These are phyloP conservation scores for Alethe diademata DNA, from an alignment of 2,113 vertebrate genomes.

Conservation along the genomic window DNA sequence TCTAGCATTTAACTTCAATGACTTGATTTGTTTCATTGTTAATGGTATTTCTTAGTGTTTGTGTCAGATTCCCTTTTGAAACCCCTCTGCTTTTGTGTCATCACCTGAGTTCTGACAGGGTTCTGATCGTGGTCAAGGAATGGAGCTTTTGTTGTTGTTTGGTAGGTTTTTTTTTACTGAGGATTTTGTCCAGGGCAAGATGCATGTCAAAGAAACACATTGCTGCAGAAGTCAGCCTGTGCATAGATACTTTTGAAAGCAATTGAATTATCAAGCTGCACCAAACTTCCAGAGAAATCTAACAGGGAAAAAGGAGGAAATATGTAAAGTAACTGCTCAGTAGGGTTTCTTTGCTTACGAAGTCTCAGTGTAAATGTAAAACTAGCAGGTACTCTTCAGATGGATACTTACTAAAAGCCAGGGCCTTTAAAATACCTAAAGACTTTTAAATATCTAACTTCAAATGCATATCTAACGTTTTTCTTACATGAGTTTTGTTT, in stretches of 20 bases:
- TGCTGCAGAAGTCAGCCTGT: neutral
- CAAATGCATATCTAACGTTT: neutral
- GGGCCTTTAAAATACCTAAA: neutral
- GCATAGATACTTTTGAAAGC: neutral
- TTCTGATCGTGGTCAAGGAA: neutral
- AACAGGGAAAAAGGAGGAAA: neutral
- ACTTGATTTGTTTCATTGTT: neutral
- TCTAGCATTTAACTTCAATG: neutral
- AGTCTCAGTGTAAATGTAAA: neutral
- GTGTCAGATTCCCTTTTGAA: neutral
- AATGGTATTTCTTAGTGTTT: neutral
- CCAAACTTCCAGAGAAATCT: neutral
- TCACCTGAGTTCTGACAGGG: neutral
- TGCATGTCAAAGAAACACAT: neutral
- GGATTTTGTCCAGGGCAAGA: neutral
- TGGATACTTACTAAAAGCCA: neutral
- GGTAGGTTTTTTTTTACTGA: neutral
- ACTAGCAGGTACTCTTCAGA: neutral
- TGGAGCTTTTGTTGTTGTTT: neutral
- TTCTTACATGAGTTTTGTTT: neutral
- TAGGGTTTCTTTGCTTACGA: neutral
- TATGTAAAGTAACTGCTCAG: accelerated
- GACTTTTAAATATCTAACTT: neutral
- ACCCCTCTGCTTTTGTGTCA: neutral
- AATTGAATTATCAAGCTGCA: neutral